Conservation (phyloP, 2,113 vertebrate genomes). For the Tyrannus savana region DNA sequence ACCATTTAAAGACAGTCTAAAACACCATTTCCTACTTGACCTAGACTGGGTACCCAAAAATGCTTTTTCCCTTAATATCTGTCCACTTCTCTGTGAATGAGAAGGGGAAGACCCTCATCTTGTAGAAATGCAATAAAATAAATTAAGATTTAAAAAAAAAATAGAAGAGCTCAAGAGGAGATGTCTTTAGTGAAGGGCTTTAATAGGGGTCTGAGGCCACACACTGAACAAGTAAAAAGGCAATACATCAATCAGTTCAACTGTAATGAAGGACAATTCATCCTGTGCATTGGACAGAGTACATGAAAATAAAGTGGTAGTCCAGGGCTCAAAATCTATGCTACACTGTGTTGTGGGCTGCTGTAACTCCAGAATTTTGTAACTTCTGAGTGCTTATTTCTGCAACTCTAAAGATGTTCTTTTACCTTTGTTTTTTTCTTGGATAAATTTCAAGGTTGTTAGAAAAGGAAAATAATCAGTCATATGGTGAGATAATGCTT, state of each 20-base stretch:
- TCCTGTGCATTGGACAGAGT: background rate
- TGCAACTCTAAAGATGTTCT: background rate
- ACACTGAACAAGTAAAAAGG: background rate
- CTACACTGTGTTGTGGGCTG: background rate
- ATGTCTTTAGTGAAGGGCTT: conserved; percentile 21
- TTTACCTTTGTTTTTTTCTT: background rate
- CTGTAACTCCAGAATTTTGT: background rate
- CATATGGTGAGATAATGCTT: background rate
- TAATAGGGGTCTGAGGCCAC: conserved; percentile 22
- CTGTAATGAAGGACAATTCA: background rate
- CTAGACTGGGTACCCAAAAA: conserved; percentile 10
- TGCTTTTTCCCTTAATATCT: conserved; percentile 14
- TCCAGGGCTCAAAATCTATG: background rate
- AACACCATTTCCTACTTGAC: conserved; percentile 50
- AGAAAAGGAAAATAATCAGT: background rate
- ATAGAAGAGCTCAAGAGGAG: conserved; percentile 26
- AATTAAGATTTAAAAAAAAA: background rate
- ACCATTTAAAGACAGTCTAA: conserved; percentile 21
- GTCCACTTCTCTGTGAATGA: conserved; percentile 24
- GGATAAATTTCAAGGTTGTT: background rate
- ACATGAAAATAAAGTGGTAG: background rate
- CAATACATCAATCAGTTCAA: background rate
- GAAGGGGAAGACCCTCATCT: conserved; percentile 31
- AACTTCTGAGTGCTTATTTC: background rate
- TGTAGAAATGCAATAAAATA: conserved; percentile 59